Evolutionary conservation across 37 sponge, comb jelly and placozoan species (phyloP), one percentile per base, ranked within the genome.

Genomic region (Beroe forskalii): DNA sequence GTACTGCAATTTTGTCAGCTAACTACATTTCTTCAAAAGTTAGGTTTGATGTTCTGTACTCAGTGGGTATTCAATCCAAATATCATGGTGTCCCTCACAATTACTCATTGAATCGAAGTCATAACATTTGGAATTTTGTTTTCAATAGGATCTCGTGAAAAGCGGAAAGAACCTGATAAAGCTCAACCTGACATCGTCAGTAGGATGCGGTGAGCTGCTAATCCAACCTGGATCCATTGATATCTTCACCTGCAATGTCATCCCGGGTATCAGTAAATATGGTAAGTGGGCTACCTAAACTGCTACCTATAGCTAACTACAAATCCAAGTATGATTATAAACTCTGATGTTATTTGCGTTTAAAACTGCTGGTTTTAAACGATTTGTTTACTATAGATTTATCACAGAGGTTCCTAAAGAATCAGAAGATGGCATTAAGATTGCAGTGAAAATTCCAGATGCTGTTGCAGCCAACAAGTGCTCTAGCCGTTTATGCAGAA

Each of bases 161-260:
- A 48, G 55, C 55, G n/a, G n/a, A 69, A 69, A 17, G 38, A 80
- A 38, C 17, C 48, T 80, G 40, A 23, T 80, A 22, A 39, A 25
- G 27, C 28, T 80, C 48, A 80, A 37, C 35, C 22, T 80, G 3
- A 8, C n/a, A 19, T 41, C 55, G 4, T n/a, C 24, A 1, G n/a
- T n/a, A n/a, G n/a, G n/a, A n/a, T 12, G n/a, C 1, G 42, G 86
- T 42, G 48, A 44, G 28, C 86, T 80, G 30, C 55, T 80, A 0
- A 80, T 80, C 6, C 37, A 44, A 25, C 86, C 86, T 38, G 86
- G 86, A 80, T 44, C 86, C n/a, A 44, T 80, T 42, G 86, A 80
- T 48, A 41, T 80, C 20, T 80, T 80, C 55, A 41, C 9, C 72
- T 35, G 33, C 32, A 32, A 27, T 33, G 72, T 69, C 38, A 69